These are phyloP conservation scores for Eupithecia subfuscata DNA, from an alignment of 2,888 invertebrate genomes.

Conservation along the genomic window DNA sequence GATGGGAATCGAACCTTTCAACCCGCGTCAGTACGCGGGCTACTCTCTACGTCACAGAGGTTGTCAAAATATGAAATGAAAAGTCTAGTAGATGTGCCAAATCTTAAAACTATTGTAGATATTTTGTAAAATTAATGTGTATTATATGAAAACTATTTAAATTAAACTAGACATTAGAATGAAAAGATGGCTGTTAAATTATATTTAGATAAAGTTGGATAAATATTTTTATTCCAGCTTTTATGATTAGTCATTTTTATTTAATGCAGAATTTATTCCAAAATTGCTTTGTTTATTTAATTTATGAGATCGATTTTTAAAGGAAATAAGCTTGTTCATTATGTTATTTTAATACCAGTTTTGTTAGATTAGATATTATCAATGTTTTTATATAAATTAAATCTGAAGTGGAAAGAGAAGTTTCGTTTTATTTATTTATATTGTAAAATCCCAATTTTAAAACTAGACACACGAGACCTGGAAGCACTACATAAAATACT, in stretches of 20 bases:
- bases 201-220: slow-evolving; percentile 41
- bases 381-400: neutral
- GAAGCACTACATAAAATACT: neutral
- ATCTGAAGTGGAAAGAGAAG: neutral
- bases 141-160: slow-evolving; percentile 17
- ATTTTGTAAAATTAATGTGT: slow-evolving; percentile 24
- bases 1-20: neutral
- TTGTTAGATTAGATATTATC: neutral
- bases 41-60: neutral
- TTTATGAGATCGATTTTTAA: neutral
- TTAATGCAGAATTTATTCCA: neutral
- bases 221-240: slow-evolving; percentile 33
- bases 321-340: neutral
- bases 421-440: neutral
- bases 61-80: slow-evolving; percentile 17
- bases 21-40: neutral
- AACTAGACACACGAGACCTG: neutral
- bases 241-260: slow-evolving; percentile 7
- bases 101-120: slow-evolving; percentile 22
- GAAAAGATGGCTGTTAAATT: slow-evolving; percentile 54
- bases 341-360: neutral
- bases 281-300: neutral
- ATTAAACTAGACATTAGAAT: slow-evolving; percentile 44
- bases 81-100: slow-evolving; percentile 32
- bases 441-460: neutral